A percentile compares a stretch with the other conserved stretches of the same genome.
These are phyloP conservation scores for Leptocoma aspasia DNA, from an alignment of 2,113 vertebrate species.

Conservation along the genomic window DNA sequence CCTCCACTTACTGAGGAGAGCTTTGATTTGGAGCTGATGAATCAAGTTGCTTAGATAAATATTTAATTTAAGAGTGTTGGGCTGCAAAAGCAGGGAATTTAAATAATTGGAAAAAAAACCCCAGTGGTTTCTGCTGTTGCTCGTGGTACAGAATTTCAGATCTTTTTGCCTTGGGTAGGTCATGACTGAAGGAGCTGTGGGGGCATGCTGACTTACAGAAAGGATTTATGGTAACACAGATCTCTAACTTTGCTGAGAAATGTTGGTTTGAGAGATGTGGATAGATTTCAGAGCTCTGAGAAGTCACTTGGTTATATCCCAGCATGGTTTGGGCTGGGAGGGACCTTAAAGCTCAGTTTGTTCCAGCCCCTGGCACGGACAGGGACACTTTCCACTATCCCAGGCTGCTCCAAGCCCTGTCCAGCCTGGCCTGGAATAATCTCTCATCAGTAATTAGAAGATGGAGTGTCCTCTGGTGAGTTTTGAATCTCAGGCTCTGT, in stretches of 20 bases:
- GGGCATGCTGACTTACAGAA: too few species aligned
- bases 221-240: neutral
- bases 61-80: neutral
- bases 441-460: neutral
- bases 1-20: neutral
- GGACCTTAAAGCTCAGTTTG: neutral
- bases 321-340: neutral
- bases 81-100: neutral
- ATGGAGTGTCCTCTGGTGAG: neutral
- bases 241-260: neutral
- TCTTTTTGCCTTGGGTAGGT: too few species aligned
- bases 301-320: too few species aligned
- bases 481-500: neutral
- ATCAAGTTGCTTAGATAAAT: neutral
- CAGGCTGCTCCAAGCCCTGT: neutral
- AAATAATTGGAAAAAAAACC: neutral
- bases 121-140: rapidly evolving
- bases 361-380: neutral
- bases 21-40: neutral
- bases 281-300: neutral
- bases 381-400: rapidly evolving
- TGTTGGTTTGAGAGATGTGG: neutral
- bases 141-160: neutral
- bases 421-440: neutral
- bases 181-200: neutral